Evolutionary conservation across 2,113 vertebrate species (phyloP).

Genomic region (Aphelocoma coerulescens): DNA sequence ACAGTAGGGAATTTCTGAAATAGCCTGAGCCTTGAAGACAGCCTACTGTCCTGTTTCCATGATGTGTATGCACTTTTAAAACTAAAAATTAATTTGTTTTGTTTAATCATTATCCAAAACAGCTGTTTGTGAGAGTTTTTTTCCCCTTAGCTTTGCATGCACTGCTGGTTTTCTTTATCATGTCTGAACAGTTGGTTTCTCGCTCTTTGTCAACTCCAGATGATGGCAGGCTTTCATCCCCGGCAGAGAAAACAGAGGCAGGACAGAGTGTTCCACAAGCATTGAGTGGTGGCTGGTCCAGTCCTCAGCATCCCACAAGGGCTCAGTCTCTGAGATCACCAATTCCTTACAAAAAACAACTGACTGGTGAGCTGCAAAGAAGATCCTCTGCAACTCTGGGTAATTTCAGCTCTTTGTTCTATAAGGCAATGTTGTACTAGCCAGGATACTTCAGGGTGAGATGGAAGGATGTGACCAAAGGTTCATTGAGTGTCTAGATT

Average conservation of each 20-base stretch:
- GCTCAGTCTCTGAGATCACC: constrained; percentile 75
- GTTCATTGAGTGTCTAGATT: background rate
- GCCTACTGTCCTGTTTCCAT: background rate
- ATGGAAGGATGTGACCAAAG: background rate
- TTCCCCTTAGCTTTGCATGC: background rate
- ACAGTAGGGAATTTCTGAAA: background rate
- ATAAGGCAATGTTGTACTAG: background rate
- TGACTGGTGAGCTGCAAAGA: constrained; percentile 78
- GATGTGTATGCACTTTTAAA: background rate
- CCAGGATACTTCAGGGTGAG: background rate
- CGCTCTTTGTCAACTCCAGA: constrained; percentile 61
- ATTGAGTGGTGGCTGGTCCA: constrained; percentile 80
- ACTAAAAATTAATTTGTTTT: background rate
- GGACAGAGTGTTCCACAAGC: constrained; percentile 74
- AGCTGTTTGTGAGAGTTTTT: background rate
- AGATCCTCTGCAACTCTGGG: constrained; percentile 84
- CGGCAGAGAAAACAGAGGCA: constrained; percentile 77
- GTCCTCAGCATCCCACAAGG: constrained; percentile 80
- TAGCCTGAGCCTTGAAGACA: background rate
- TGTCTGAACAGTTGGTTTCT: background rate
- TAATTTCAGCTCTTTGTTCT: constrained; percentile 58
- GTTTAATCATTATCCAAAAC: background rate
- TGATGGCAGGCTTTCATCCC: constrained; percentile 76
- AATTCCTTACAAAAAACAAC: constrained; percentile 78
- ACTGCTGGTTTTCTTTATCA: background rate